Evolutionary conservation across 2,113 vertebrate species (phyloP).

Genomic region (Hassar affinis): DNA sequence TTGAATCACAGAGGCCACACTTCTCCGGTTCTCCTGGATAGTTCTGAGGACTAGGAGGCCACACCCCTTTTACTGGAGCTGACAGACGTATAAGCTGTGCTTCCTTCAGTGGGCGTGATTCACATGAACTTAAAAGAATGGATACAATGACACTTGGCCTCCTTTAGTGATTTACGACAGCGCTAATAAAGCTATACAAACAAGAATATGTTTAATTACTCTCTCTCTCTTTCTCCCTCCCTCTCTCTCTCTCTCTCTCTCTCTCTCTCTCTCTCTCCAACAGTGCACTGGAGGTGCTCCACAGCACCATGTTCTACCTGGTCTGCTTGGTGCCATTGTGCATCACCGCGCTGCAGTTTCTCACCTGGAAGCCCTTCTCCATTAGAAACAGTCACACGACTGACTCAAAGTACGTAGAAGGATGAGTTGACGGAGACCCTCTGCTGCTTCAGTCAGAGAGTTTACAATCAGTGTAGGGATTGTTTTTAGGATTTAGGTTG

Average conservation of each 20-base stretch:
- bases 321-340: slow-evolving; percentile 81
- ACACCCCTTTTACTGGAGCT: too few relatives aligned
- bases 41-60: too few relatives aligned
- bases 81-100: too few relatives aligned
- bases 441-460: not conserved
- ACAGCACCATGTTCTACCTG: slow-evolving; percentile 81
- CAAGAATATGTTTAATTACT: not conserved
- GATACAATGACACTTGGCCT: not conserved
- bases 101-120: too few relatives aligned
- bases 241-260: slow-evolving; percentile 43
- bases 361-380: slow-evolving; percentile 83
- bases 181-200: not conserved
- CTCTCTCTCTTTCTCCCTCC: slow-evolving; percentile 49
- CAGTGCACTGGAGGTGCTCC: slow-evolving; percentile 75
- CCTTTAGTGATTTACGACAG: slow-evolving; percentile 15
- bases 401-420: slow-evolving; percentile 63
- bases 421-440: slow-evolving; percentile 40
- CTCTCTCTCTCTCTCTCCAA: slow-evolving; percentile 29
- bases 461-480: not conserved
- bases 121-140: too few relatives aligned
- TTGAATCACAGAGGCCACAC: too few relatives aligned
- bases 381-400: slow-evolving; percentile 79
- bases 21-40: too few relatives aligned
- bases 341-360: slow-evolving; percentile 73
- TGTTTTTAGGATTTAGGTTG: not conserved